phyloP scores from a whole-genome alignment of 2,888 invertebrate genomes.

The Agonopterix heracliana region DNA sequence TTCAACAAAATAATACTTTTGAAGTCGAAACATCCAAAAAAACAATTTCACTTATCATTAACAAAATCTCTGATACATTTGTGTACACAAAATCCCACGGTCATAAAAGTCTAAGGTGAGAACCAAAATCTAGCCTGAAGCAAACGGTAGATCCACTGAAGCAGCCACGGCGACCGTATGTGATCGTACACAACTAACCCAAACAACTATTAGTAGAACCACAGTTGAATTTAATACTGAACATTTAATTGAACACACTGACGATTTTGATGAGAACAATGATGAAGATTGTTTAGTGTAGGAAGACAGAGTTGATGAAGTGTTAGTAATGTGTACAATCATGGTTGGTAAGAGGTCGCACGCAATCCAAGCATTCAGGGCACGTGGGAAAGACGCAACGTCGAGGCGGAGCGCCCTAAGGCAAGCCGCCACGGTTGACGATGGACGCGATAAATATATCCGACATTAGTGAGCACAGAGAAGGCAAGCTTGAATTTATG shows the following conservation, averaged over 20 bases:
- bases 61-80: slow-evolving; percentile 36
- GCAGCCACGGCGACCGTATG: slow-evolving; percentile 54
- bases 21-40: background rate
- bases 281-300: slow-evolving; percentile 18
- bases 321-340: slow-evolving; percentile 41
- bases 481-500: slow-evolving; percentile 35
- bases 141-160: slow-evolving; percentile 71
- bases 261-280: slow-evolving; percentile 17
- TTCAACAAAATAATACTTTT: no score
- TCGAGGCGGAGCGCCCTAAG: slow-evolving; percentile 59
- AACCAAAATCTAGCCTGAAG: slow-evolving; percentile 63
- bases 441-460: slow-evolving; percentile 69
- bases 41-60: slow-evolving; percentile 47
- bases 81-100: slow-evolving; percentile 59
- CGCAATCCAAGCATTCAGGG: slow-evolving; percentile 72
- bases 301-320: slow-evolving; percentile 31
- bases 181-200: slow-evolving; percentile 34
- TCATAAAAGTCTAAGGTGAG: slow-evolving; percentile 63
- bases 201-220: slow-evolving; percentile 27
- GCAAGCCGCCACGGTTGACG: slow-evolving; percentile 68
- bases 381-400: slow-evolving; percentile 68
- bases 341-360: slow-evolving; percentile 61
- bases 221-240: slow-evolving; percentile 35
- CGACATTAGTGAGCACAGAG: slow-evolving; percentile 63
- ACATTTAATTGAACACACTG: slow-evolving; percentile 27